Evolutionary conservation across 2,888 invertebrate genomes (phyloP).

Genomic region (Campaea margaritaria): DNA sequence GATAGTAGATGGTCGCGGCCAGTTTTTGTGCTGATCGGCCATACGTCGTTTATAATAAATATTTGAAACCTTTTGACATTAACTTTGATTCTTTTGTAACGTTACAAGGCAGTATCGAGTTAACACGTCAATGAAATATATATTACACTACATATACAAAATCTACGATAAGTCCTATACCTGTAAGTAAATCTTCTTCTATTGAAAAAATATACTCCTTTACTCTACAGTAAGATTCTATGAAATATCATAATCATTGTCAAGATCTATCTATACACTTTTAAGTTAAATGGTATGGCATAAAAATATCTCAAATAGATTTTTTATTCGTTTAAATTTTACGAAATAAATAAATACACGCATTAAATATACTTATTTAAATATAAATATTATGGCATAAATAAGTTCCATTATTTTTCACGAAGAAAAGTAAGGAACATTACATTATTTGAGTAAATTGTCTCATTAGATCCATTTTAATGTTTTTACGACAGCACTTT

Average conservation of each 20-base stretch:
- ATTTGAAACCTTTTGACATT: not conserved
- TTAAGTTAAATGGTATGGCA: constrained; percentile 12
- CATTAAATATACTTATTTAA: constrained; percentile 1
- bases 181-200: constrained; percentile 24
- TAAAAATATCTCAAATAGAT: constrained; percentile 12
- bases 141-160: constrained; percentile 35
- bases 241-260: constrained; percentile 39
- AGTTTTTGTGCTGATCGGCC: too few species aligned
- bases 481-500: not conserved
- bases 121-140: constrained; percentile 5
- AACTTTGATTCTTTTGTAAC: constrained; percentile 23
- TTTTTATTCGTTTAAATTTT: not conserved
- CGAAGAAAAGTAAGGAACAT: constrained; percentile 21
- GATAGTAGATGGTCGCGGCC: too few species aligned
- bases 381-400: not conserved
- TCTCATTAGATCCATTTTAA: constrained; percentile 1
- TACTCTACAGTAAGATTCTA: constrained; percentile 42
- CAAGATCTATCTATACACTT: constrained; percentile 19
- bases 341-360: constrained; percentile 6
- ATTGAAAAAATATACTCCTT: constrained; percentile 45
- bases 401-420: constrained; percentile 25
- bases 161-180: constrained; percentile 37
- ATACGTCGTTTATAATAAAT: too few species aligned
- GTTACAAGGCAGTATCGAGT: constrained; percentile 30
- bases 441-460: constrained; percentile 7